Conservation (phyloP, 2,113 vertebrate species). For the Macquaria australasica region DNA sequence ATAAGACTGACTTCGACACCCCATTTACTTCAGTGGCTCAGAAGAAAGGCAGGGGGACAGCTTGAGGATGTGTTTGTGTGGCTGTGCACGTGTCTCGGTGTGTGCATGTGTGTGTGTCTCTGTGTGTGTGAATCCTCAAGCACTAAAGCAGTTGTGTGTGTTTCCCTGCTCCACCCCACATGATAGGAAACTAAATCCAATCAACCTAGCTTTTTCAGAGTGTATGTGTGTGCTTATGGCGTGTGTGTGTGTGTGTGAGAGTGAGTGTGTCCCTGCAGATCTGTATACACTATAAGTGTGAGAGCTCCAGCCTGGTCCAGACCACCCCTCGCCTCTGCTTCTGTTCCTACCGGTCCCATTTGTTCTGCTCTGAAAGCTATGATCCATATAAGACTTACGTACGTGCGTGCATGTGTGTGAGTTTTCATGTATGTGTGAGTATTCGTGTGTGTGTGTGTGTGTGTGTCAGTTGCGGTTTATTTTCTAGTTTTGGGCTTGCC, state of each 20-base stretch:
- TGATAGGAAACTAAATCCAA: slow-evolving; percentile 52
- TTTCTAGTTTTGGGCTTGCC: slow-evolving; percentile 23
- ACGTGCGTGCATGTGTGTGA: slow-evolving; percentile 25
- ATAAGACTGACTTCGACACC: slow-evolving; percentile 53
- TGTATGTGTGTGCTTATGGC: slow-evolving; percentile 3
- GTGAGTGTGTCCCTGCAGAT: slow-evolving; percentile 8
- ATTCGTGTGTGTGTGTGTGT: slow-evolving; percentile 22
- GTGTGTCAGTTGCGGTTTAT: slow-evolving; percentile 10
- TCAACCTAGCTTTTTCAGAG: slow-evolving; percentile 14
- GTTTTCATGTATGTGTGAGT: background rate
- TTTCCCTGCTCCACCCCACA: slow-evolving; percentile 24
- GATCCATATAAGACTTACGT: slow-evolving; percentile 27
- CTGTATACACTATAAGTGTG: slow-evolving; percentile 24
- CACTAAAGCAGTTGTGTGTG: slow-evolving; percentile 20
- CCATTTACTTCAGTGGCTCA: slow-evolving; percentile 49
- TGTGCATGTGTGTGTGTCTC: slow-evolving; percentile 20
- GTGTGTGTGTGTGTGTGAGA: background rate
- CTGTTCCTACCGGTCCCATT: slow-evolving; percentile 53
- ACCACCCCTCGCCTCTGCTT: slow-evolving; percentile 55
- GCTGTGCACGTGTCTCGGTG: too few relatives aligned
- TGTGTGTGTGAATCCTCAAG: slow-evolving; percentile 6
- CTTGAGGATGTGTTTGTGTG: slow-evolving; percentile 11
- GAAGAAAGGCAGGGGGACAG: slow-evolving; percentile 33
- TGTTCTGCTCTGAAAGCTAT: slow-evolving; percentile 53
- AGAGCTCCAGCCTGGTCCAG: slow-evolving; percentile 40